A percentile compares a stretch with the other conserved stretches of the same genome.
phyloP scores from a whole-genome alignment of 2,113 vertebrate genomes.

The Anguilla japonica region DNA sequence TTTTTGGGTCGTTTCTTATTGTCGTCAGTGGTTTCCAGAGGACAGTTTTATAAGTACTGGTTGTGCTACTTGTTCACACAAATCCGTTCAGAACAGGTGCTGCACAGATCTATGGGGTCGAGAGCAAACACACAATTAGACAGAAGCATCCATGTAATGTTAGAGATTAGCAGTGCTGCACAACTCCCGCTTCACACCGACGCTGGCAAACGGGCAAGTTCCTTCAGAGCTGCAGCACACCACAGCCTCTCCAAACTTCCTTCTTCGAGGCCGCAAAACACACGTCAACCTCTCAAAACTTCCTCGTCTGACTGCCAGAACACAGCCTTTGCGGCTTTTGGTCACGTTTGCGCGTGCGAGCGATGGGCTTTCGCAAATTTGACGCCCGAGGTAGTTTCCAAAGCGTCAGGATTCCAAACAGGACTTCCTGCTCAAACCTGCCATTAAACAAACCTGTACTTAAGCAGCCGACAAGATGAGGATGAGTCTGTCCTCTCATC shows the following conservation, averaged over 20 bases:
- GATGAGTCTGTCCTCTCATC: not conserved
- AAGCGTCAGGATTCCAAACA: conserved; percentile 37
- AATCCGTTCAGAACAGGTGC: not conserved
- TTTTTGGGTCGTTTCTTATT: no score
- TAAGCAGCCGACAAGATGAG: not conserved
- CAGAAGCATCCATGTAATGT: not conserved
- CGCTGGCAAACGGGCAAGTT: not conserved
- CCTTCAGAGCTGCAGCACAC: not conserved
- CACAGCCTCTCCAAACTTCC: not conserved
- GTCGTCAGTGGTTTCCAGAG: not conserved
- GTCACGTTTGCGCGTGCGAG: not conserved
- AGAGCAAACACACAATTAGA: not conserved
- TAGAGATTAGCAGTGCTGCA: not conserved
- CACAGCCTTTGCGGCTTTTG: not conserved
- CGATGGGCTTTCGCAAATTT: not conserved
- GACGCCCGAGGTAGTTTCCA: not conserved
- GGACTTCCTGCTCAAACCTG: conserved; percentile 46
- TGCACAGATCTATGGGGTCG: not conserved
- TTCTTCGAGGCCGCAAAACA: not conserved
- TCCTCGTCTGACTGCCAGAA: not conserved
- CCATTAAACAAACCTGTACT: conserved; percentile 39
- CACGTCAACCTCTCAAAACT: not conserved
- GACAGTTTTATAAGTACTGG: not conserved
- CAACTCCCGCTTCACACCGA: not conserved
- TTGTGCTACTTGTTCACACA: not conserved